phyloP scores from a whole-genome alignment of 2,888 invertebrate genomes.

The Acanthopleura granulata region DNA sequence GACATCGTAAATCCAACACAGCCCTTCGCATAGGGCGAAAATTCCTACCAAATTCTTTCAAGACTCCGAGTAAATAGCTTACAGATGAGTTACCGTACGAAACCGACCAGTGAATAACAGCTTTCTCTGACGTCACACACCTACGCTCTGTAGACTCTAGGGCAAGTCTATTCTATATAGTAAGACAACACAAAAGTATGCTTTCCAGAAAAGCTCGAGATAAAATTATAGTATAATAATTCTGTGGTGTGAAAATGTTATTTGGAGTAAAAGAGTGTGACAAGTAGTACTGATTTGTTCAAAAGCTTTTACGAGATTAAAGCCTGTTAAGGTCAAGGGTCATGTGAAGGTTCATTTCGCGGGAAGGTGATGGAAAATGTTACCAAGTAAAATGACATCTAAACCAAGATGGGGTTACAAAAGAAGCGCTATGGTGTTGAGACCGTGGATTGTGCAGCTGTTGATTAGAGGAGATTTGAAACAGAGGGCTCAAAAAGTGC shows the following conservation, averaged over 20 bases:
- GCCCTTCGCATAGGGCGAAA: conserved; percentile 16
- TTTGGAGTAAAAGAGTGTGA: no score
- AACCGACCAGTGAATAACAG: not conserved
- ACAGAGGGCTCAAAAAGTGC: conserved; percentile 7
- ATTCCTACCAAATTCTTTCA: not conserved
- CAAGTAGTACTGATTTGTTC: no score
- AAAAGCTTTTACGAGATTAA: not conserved
- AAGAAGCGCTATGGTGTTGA: not conserved
- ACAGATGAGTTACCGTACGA: conserved; percentile 17
- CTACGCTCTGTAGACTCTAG: not conserved
- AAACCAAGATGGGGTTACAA: conserved; percentile 7
- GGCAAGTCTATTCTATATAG: no score
- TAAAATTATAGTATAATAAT: no score
- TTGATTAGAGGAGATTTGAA: not conserved
- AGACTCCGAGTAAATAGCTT: not conserved
- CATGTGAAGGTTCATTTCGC: not conserved
- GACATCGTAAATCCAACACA: conserved; percentile 11
- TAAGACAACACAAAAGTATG: no score
- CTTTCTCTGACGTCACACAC: not conserved
- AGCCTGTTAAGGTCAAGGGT: not conserved
- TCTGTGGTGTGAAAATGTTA: no score
- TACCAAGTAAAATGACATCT: not conserved
- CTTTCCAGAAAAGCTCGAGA: no score
- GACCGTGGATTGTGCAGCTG: not conserved
- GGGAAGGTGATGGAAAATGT: not conserved